Evolutionary conservation across 2,888 invertebrate species (phyloP), one percentile per base, ranked within the genome.

Genomic region (Carabus problematicus): DNA sequence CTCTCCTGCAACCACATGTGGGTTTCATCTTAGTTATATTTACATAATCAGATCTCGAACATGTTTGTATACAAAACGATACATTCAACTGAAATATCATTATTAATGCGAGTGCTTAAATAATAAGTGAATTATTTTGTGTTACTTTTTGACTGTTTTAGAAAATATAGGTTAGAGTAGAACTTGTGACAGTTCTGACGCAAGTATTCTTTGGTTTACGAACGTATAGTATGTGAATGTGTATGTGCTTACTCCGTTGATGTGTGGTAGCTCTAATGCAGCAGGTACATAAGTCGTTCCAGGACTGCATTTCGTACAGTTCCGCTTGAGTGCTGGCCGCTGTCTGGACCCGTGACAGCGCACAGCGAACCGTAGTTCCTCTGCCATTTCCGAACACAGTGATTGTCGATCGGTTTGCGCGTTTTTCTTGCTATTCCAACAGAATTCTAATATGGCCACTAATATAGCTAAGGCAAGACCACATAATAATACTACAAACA

Each of bases 401-500:
- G 95, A 94, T 85, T 95, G 93, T 80, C 88, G 82, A 71, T 93
- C 93, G 12, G 92, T 91, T 78, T 91, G 90, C 0, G 93, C 90
- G 77, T 93, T 93, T 80, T 93, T 95, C 82, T 90, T 92, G 0
- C 95, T 94, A 80, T 96, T 95, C 93, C 95, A 95, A 76, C 94
- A 95, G 80, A 98, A 97, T 79, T 98, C 97, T 75, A 96, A 83
- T 70, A 98, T 93, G 8, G 97, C 97, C 3, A 97, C 94, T 64
- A 97, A 85, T 71, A 97, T 92, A 0, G 97, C 95, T 39, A 97
- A 79, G 0, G 94, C 94, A 58, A 98, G 83, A 0, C 98, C 98
- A 73, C 94, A 95, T 0, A 98, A 87, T 0, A 99, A 85, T 0
- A 98, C 97, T 40, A 99, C 97, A 82, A 99, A 99, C 0, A 99